A percentile compares a stretch with the other conserved stretches of the same genome.
These are phyloP conservation scores for Parapsyche elsis DNA, from an alignment of 1,140 invertebrate genomes.

Conservation along the genomic window DNA sequence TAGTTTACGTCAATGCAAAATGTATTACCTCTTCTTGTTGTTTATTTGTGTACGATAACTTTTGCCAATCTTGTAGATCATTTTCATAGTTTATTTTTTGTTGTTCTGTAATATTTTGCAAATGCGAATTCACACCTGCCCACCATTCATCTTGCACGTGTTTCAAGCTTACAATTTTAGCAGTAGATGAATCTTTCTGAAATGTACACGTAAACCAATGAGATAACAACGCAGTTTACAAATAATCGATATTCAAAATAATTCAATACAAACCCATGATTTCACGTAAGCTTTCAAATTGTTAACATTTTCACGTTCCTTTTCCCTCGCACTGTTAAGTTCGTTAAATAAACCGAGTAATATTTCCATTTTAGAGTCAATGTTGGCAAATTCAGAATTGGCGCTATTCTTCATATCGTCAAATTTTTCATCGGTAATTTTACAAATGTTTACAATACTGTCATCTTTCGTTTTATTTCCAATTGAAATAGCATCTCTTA, in stretches of 20 bases:
- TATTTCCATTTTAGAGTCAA: neutral
- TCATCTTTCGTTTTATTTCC: conserved; percentile 39
- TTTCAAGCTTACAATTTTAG: conserved; percentile 58
- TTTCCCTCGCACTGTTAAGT: conserved; percentile 43
- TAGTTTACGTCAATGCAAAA: neutral
- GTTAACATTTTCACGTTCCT: conserved; percentile 50
- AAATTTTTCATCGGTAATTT: conserved; percentile 19
- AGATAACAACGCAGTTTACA: no score
- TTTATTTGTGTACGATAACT: conserved; percentile 3
- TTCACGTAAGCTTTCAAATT: conserved; percentile 56
- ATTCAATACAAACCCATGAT: conserved; percentile 58
- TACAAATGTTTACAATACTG: neutral
- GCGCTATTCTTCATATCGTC: neutral
- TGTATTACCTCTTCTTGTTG: conserved; percentile 14
- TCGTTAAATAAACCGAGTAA: conserved; percentile 30
- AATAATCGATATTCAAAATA: neutral
- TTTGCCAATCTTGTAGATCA: neutral
- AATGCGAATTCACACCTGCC: conserved; percentile 54
- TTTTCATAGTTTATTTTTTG: neutral
- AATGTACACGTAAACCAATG: conserved; percentile 11
- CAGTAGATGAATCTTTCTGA: conserved; percentile 47
- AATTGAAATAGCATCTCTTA: conserved; percentile 56
- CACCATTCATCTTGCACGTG: conserved; percentile 57
- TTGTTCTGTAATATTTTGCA: conserved; percentile 47
- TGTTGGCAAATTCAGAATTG: neutral